Base-by-base conservation (phyloP, 1,140 invertebrate species). In the Forficula auricularia region DNA sequence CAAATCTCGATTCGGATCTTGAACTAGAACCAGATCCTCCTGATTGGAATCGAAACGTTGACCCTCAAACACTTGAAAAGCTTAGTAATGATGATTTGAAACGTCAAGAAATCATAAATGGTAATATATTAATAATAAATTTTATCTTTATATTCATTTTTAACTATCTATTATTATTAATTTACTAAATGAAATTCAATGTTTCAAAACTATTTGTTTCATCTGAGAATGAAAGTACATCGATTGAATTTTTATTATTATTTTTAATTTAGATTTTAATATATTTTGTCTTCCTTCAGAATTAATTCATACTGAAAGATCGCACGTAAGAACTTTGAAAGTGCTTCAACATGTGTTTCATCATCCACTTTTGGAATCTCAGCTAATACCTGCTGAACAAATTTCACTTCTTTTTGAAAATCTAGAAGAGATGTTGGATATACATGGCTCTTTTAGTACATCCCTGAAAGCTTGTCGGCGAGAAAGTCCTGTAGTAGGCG, bases 61-160 rank as follows among this genome's bases (percentile, higher is more conserved):
- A 83, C 7, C 78, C 80, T 41, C 86, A 92, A 36, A 68, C 79
- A 31, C 62, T 90, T 6, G 63, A 71, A 13, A 64, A 71, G 40
- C 65, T 89, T 37, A 72, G 77, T 48, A 71, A 79, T 30, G 71
- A 75, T 52, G 78, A 88, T 62, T 82, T 84, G 60, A 96, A 96
- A 60, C 70, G 90, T 49, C 94, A 97, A 64, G 91, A 98, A 67
- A 85, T 96, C 55, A 89, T 97, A 45, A 96, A 97, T 63, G 90
- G 90, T 94, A 52, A 60, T 61, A 12, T 46, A 4, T 47, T 36
- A 19, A 6, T 8, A 15, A 36, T 15, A 15, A 36, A 14, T 4
- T 36, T 36, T 14, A 6, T 36, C 4, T 36, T 36, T 36, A 9
- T 32, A 9, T 9, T 9, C 9, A 32, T 32, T 32, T 32, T 32